A percentile compares a stretch with the other conserved stretches of the same genome.
Conservation (phyloP, 2,113 vertebrate genomes). For the Tonatia bakeri region DNA sequence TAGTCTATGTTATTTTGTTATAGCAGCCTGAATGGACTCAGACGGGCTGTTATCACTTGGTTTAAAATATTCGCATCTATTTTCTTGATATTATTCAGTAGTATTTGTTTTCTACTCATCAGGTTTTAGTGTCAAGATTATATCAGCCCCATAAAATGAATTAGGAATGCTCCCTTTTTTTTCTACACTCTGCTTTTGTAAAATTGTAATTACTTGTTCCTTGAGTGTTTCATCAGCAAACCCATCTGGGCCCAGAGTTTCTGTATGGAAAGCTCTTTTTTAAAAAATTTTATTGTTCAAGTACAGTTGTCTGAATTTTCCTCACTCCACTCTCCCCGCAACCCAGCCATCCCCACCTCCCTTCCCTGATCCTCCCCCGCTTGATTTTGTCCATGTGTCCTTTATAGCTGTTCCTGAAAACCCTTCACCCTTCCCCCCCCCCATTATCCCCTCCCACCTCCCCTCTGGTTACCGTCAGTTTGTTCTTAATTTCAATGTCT, state of each 20-base stretch:
- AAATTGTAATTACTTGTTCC: constrained; percentile 41
- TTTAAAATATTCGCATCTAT: neutral
- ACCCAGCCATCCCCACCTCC: no score
- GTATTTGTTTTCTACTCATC: neutral
- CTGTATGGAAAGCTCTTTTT: neutral
- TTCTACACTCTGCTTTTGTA: neutral
- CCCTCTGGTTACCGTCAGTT: no score
- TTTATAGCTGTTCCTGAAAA: no score
- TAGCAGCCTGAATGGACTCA: neutral
- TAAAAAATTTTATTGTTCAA: no score
- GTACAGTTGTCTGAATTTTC: no score
- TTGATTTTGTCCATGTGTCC: no score
- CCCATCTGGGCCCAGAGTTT: neutral
- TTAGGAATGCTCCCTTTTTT: neutral
- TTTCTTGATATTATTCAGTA: neutral
- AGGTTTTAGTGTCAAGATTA: constrained; percentile 6
- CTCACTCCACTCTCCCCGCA: no score
- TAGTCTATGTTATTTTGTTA: neutral
- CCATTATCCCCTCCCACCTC: no score
- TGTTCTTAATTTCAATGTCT: no score
- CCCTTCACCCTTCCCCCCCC: no score
- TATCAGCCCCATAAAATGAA: neutral
- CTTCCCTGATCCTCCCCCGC: no score
- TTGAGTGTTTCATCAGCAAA: constrained; percentile 23
- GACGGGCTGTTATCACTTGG: neutral